A percentile compares a stretch with the other conserved stretches of the same genome.
Evolutionary conservation across 2,888 invertebrate genomes (phyloP).

Genomic region (Sarcophaga variegata): DNA sequence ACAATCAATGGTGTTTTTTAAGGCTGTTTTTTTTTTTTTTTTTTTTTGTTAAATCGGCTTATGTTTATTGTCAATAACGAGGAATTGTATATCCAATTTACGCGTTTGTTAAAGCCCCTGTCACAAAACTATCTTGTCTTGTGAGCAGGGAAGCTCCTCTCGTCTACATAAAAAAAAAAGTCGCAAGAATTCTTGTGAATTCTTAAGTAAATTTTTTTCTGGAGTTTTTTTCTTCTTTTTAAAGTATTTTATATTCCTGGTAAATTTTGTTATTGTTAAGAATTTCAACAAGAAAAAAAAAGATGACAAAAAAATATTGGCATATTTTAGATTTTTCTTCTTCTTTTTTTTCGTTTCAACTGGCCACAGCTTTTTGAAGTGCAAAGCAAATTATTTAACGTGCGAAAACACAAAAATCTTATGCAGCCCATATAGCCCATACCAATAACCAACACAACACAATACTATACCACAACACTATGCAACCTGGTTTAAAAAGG

Average conservation of each 20-base stretch:
- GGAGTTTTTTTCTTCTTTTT: neutral
- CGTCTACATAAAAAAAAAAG: conserved; percentile 9
- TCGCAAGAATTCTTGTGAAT: conserved; percentile 23
- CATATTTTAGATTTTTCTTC: conserved; percentile 62
- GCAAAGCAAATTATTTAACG: conserved; percentile 69
- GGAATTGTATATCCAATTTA: conserved; percentile 69
- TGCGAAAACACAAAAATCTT: conserved; percentile 57
- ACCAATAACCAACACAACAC: conserved; percentile 22
- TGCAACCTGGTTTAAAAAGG: conserved; percentile 45
- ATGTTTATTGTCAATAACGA: conserved; percentile 68
- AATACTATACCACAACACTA: conserved; percentile 6
- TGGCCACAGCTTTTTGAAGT: conserved; percentile 51
- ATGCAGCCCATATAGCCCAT: neutral
- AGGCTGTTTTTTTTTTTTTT: conserved; percentile 32
- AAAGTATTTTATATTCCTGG: conserved; percentile 41
- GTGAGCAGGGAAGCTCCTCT: neutral
- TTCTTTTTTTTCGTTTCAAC: conserved; percentile 10
- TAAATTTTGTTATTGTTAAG: conserved; percentile 60
- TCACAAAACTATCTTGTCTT: conserved; percentile 60
- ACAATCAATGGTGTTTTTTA: conserved; percentile 39
- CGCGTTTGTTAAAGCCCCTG: conserved; percentile 66
- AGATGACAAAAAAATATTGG: conserved; percentile 50
- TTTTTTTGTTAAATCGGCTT: conserved; percentile 60
- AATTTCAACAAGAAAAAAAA: conserved; percentile 42
- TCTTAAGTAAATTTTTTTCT: neutral